Conservation (phyloP, 2,113 vertebrate genomes). For the Vidua macroura region DNA sequence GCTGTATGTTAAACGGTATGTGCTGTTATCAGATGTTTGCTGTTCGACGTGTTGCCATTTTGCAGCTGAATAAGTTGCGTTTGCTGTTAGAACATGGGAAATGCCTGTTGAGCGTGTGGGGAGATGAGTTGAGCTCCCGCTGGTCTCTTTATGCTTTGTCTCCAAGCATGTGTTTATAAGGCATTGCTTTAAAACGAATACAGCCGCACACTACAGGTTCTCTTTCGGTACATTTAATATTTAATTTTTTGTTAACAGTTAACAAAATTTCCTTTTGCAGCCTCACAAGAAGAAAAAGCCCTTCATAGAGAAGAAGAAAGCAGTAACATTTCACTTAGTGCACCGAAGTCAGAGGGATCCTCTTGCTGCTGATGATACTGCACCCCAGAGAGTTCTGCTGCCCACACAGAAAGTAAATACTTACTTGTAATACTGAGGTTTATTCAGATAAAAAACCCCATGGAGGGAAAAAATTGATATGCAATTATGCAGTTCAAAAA, state of each 20-base stretch:
- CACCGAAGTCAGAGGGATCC: slow-evolving; percentile 96
- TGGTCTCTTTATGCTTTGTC: neutral
- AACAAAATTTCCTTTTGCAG: slow-evolving; percentile 67
- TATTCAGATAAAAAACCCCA: neutral
- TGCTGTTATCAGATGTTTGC: neutral
- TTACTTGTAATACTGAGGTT: neutral
- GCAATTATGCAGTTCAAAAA: neutral
- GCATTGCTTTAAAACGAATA: neutral
- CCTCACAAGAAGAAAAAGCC: slow-evolving; percentile 94
- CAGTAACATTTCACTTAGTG: slow-evolving; percentile 94
- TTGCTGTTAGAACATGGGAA: neutral
- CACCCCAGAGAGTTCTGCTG: slow-evolving; percentile 92
- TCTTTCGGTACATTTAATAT: neutral
- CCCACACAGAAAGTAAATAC: slow-evolving; percentile 76
- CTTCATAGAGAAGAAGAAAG: slow-evolving; percentile 96
- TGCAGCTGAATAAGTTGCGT: neutral
- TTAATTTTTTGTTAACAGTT: neutral
- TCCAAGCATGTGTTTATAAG: neutral
- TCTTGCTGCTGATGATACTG: slow-evolving; percentile 90
- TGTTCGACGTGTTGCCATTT: neutral
- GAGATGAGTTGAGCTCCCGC: neutral
- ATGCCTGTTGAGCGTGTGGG: neutral
- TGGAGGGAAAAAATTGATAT: neutral
- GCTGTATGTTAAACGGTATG: neutral
- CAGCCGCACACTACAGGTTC: accelerated